Evolutionary conservation across 2,888 invertebrate species (phyloP).

Genomic region (Coelogynopora nodosa): DNA sequence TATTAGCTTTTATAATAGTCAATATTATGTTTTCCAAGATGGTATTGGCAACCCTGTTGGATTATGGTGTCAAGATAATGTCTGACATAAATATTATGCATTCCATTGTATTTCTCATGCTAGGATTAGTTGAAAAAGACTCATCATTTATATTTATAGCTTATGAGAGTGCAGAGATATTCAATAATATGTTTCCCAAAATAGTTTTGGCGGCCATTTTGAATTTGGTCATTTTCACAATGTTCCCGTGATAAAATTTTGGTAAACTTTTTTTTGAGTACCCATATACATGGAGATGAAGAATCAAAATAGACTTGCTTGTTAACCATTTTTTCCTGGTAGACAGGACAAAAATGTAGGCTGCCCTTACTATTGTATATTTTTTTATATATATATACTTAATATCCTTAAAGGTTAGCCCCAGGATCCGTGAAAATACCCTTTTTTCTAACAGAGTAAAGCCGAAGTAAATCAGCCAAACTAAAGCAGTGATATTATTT

Average conservation of each 20-base stretch:
- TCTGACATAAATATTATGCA: background rate
- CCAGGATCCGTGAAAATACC: no score
- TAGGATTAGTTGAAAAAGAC: background rate
- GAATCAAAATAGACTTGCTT: background rate
- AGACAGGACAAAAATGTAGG: no score
- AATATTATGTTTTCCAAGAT: background rate
- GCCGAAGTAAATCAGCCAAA: no score
- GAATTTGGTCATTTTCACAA: background rate
- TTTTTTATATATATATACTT: background rate
- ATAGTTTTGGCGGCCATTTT: background rate
- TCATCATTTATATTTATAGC: background rate
- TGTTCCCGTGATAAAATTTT: background rate
- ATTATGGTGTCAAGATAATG: background rate
- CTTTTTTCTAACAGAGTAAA: no score
- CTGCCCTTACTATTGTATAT: no score
- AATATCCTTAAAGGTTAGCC: background rate
- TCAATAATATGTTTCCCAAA: background rate
- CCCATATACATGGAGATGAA: background rate
- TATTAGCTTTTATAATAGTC: background rate
- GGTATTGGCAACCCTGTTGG: background rate
- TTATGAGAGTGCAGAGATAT: background rate
- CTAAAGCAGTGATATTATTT: no score
- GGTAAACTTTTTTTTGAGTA: background rate
- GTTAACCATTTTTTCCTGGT: background rate
- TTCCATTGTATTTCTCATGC: background rate